These are phyloP conservation scores for Charina bottae DNA, from an alignment of 2,113 vertebrate species.

Conservation along the genomic window DNA sequence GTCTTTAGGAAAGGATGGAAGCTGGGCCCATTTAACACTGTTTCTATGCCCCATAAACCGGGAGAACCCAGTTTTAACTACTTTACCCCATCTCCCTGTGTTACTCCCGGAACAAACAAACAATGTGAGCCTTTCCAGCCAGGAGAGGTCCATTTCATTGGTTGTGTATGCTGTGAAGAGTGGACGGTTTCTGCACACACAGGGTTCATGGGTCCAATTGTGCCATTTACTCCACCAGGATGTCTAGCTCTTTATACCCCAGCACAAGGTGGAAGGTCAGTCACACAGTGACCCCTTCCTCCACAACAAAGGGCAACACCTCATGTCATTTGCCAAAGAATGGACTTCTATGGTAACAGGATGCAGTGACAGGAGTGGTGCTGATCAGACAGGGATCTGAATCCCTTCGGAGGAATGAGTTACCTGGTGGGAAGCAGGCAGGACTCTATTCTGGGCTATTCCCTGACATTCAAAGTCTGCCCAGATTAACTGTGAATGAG, in stretches of 20 bases:
- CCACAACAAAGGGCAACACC: neutral
- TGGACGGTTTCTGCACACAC: neutral
- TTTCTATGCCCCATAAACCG: neutral
- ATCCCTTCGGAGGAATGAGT: neutral
- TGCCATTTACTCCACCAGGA: neutral
- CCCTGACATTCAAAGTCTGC: neutral
- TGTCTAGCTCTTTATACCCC: neutral
- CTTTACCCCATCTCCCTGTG: neutral
- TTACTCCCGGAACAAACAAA: neutral
- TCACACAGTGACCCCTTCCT: neutral
- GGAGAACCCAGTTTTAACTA: neutral
- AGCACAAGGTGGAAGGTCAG: neutral
- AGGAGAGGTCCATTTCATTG: neutral
- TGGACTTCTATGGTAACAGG: neutral
- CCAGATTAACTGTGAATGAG: neutral
- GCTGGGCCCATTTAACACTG: neutral
- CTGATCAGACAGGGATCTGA: neutral
- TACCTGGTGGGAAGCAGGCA: neutral
- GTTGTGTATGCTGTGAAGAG: neutral
- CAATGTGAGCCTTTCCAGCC: neutral
- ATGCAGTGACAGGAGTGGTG: neutral
- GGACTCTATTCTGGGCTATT: neutral
- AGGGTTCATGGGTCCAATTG: neutral
- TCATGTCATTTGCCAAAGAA: neutral
- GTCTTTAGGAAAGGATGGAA: neutral